A percentile compares a stretch with the other conserved stretches of the same genome.
Conservation (phyloP, 2,888 invertebrate genomes). For the Drosophila yooni region DNA sequence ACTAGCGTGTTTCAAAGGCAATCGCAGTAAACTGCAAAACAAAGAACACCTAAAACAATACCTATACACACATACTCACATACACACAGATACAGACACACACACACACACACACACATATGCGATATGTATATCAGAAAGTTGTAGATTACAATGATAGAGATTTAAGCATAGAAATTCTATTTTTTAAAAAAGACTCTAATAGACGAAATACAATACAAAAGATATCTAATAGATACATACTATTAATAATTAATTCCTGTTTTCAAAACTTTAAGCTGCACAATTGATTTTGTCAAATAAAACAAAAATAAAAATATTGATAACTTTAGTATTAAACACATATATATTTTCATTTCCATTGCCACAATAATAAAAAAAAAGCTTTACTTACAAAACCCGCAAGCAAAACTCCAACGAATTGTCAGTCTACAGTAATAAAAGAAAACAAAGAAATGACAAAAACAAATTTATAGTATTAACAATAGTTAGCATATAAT, state of each 20-base stretch:
- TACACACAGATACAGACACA: slow-evolving; percentile 30
- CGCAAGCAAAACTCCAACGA: slow-evolving; percentile 54
- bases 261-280: slow-evolving; percentile 63
- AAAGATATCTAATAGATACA: slow-evolving; percentile 56
- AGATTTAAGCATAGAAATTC: slow-evolving; percentile 74
- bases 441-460: slow-evolving; percentile 13
- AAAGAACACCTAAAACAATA: slow-evolving; percentile 67
- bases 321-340: slow-evolving; percentile 58
- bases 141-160: slow-evolving; percentile 69
- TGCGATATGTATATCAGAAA: slow-evolving; percentile 65
- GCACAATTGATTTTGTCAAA: slow-evolving; percentile 68
- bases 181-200: slow-evolving; percentile 79
- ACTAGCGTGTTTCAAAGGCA: slow-evolving; percentile 78
- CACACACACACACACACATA: slow-evolving; percentile 29
- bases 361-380: slow-evolving; percentile 51
- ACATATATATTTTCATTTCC: slow-evolving; percentile 58
- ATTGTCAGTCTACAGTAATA: slow-evolving; percentile 43
- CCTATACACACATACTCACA: slow-evolving; percentile 50
- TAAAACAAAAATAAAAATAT: slow-evolving; percentile 30
- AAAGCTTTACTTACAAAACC: slow-evolving; percentile 67
- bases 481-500: slow-evolving; percentile 55
- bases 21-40: slow-evolving; percentile 77
- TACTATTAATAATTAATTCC: slow-evolving; percentile 56
- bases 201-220: slow-evolving; percentile 75
- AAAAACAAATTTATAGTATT: slow-evolving; percentile 34